Base-by-base conservation (phyloP, 2,888 invertebrate species). In the Drosophila anomalata region DNA sequence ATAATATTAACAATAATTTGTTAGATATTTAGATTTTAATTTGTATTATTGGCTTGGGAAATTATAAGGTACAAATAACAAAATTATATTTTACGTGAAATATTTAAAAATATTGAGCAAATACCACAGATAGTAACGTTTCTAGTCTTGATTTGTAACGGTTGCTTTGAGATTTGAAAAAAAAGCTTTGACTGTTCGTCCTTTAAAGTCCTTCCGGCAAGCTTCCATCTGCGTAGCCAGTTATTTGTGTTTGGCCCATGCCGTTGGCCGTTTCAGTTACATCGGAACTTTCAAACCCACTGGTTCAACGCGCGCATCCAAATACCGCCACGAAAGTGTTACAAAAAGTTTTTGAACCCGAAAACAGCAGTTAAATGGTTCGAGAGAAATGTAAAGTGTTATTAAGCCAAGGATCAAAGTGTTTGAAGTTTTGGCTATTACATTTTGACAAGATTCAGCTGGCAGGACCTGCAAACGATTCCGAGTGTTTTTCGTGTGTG, bases 211-310 rank as follows among this genome's bases (percentile, higher is more conserved):
- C 85, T 85, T 83, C 44, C 39, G 46, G 2, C 0, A 39, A 87
- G 81, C 87, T 83, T 87, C 76, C 42, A 51, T 46, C 47, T 31
- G 46, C 31, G 46, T 51, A 55, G 59, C 20, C 46, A 66, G 57
- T 69, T 75, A 66, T 66, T 70, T 68, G 73, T 33, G 57, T 65
- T 65, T 56, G 58, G 58, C 52, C 68, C 60, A 69, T 61, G 61
- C 69, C 74, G 71, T 75, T 78, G 63, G 54, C 65, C 58, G 65
- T 68, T 80, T 82, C 73, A 87, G 84, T 87, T 76, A 76, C 70
- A 78, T 76, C 86, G 76, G 70, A 76, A 79, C 86, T 69, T 85
- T 86, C 78, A 69, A 86, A 78, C 86, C 57, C 14, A 62, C 53
- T 47, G 72, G 75, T 78, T 71, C 73, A 60, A 56, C 74, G 75